phyloP scores from a whole-genome alignment of 2,888 invertebrate genomes.

The Polydesmus complanatus region DNA sequence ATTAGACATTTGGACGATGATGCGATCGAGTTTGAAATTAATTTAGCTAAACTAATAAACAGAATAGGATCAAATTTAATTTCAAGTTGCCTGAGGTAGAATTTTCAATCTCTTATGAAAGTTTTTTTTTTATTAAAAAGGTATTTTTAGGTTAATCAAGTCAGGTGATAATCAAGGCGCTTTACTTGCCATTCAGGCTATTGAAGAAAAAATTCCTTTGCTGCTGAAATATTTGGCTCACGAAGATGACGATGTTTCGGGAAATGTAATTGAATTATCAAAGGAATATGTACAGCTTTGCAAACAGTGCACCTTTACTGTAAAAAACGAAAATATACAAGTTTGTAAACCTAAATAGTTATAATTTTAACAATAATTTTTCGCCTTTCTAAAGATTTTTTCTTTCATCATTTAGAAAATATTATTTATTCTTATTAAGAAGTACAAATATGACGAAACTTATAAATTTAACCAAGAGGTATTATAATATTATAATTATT shows the following conservation, averaged over 20 bases:
- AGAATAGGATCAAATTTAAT: slow-evolving; percentile 38
- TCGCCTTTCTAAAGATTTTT: no score
- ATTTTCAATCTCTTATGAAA: background rate
- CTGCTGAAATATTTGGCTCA: slow-evolving; percentile 36
- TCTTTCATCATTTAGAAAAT: no score
- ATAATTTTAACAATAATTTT: background rate
- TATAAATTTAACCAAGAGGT: slow-evolving; percentile 39
- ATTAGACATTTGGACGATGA: slow-evolving; percentile 31
- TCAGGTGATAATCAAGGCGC: slow-evolving; percentile 25
- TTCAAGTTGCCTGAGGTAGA: slow-evolving; percentile 35
- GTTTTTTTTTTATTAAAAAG: background rate
- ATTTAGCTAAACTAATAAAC: slow-evolving; percentile 38
- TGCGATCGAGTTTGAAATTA: slow-evolving; percentile 37
- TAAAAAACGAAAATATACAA: background rate
- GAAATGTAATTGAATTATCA: slow-evolving; percentile 36
- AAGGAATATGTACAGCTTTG: slow-evolving; percentile 37
- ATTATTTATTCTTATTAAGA: slow-evolving; percentile 36
- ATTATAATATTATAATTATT: slow-evolving; percentile 6
- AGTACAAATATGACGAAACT: slow-evolving; percentile 38
- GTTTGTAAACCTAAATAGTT: no score
- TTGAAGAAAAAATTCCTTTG: slow-evolving; percentile 36
- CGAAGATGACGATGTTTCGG: slow-evolving; percentile 40
- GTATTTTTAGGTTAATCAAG: slow-evolving; percentile 27
- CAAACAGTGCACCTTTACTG: slow-evolving; percentile 29
- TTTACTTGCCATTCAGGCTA: slow-evolving; percentile 23